phyloP scores from a whole-genome alignment of 2,113 vertebrate genomes.

The Eudyptes chrysolophus region DNA sequence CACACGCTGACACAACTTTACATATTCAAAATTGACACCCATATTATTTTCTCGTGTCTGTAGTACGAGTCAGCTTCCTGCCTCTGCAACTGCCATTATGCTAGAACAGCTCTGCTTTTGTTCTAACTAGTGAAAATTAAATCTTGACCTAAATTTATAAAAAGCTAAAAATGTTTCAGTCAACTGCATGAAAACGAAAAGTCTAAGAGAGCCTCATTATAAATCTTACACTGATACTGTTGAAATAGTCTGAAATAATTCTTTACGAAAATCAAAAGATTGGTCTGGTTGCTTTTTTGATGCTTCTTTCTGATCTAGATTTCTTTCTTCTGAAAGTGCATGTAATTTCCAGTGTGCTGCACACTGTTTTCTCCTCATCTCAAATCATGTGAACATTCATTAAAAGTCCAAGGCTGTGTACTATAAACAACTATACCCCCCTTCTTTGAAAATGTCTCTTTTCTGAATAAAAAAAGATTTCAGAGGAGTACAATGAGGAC shows the following conservation, averaged over 20 bases:
- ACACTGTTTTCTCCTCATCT: neutral
- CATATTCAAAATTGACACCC: slow-evolving; percentile 62
- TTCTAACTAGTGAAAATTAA: slow-evolving; percentile 70
- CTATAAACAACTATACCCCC: neutral
- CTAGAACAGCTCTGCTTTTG: slow-evolving; percentile 62
- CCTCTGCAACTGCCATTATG: slow-evolving; percentile 1
- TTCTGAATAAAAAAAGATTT: slow-evolving; percentile 2
- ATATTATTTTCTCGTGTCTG: slow-evolving; percentile 7
- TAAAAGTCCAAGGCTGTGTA: neutral
- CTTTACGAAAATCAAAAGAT: neutral
- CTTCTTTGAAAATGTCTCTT: neutral
- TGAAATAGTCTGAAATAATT: slow-evolving; percentile 4
- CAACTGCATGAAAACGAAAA: neutral
- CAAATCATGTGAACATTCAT: neutral
- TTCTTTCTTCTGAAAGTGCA: slow-evolving; percentile 26
- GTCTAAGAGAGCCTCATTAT: slow-evolving; percentile 13
- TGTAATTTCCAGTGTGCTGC: slow-evolving; percentile 22
- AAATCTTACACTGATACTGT: neutral
- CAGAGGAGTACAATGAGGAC: neutral
- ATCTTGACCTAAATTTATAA: slow-evolving; percentile 65
- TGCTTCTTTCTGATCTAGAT: slow-evolving; percentile 22
- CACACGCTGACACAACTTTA: slow-evolving; percentile 57
- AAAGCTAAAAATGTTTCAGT: slow-evolving; percentile 44
- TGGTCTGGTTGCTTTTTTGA: neutral
- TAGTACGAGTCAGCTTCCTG: neutral